phyloP scores from a whole-genome alignment of 1,140 invertebrate species.

The Trachymyrmex septentrionalis region DNA sequence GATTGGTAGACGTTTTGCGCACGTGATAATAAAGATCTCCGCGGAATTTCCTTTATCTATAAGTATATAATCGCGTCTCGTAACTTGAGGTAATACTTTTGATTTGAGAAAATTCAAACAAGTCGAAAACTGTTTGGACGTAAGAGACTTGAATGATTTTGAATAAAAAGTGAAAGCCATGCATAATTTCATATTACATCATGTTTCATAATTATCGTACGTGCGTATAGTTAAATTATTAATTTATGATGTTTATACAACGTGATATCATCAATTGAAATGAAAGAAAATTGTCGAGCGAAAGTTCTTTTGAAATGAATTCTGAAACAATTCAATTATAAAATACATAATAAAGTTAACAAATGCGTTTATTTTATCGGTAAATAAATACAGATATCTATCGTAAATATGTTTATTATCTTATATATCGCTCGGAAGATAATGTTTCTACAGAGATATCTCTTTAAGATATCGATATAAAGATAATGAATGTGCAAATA shows the following conservation, averaged over 20 bases:
- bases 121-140: not conserved
- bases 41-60: constrained; percentile 30
- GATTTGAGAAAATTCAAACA: not conserved
- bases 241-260: not conserved
- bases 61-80: not conserved
- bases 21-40: constrained; percentile 7
- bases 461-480: not conserved
- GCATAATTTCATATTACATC: not conserved
- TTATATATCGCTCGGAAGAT: constrained; percentile 11
- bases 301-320: not conserved
- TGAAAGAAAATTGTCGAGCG: not conserved
- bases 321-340: not conserved
- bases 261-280: not conserved
- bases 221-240: not conserved
- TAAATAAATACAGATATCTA: not conserved
- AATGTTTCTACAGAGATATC: constrained; percentile 2
- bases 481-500: not conserved
- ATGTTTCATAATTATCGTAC: not conserved
- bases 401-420: not conserved
- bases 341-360: not conserved
- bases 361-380: constrained; percentile 5
- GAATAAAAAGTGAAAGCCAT: constrained; percentile 8
- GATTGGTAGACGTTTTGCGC: not conserved
- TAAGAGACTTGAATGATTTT: constrained; percentile 1
- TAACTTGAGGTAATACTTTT: not conserved